phyloP scores from a whole-genome alignment of 1,140 invertebrate species.

The Temnothorax longispinosus region DNA sequence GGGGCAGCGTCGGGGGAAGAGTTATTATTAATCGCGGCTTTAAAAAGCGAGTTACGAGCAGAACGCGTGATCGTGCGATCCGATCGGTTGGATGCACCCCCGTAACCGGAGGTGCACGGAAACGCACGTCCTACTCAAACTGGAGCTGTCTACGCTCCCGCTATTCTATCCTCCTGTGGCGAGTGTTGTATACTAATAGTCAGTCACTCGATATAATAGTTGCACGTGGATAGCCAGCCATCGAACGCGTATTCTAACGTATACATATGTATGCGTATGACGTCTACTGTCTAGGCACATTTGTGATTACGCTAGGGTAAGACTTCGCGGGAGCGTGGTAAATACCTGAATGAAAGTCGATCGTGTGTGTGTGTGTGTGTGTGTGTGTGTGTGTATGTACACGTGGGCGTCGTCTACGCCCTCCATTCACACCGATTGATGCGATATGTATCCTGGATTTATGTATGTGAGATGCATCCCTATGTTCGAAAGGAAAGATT shows the following conservation, averaged over 20 bases:
- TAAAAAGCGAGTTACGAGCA: slow-evolving; percentile 3
- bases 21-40: slow-evolving; percentile 47
- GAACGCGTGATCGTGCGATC: not conserved
- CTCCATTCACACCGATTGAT: slow-evolving; percentile 42
- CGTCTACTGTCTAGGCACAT: not conserved
- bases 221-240: not conserved
- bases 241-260: not conserved
- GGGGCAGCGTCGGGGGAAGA: not conserved
- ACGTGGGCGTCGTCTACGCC: not conserved
- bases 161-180: slow-evolving; percentile 24
- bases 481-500: not conserved
- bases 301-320: slow-evolving; percentile 37
- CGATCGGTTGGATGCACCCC: not conserved
- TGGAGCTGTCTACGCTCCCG: not conserved
- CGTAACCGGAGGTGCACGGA: not conserved
- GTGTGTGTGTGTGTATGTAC: not conserved
- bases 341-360: slow-evolving; percentile 57
- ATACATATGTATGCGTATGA: not conserved
- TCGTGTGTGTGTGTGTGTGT: not conserved
- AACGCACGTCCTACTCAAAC: slow-evolving; percentile 21
- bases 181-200: slow-evolving; percentile 48
- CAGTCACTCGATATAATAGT: slow-evolving; percentile 2
- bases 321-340: slow-evolving; percentile 40
- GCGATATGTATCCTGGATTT: not conserved
- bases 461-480: not conserved